These are phyloP conservation scores for Drosophila putrida DNA, from an alignment of 2,888 invertebrate species.

Conservation along the genomic window DNA sequence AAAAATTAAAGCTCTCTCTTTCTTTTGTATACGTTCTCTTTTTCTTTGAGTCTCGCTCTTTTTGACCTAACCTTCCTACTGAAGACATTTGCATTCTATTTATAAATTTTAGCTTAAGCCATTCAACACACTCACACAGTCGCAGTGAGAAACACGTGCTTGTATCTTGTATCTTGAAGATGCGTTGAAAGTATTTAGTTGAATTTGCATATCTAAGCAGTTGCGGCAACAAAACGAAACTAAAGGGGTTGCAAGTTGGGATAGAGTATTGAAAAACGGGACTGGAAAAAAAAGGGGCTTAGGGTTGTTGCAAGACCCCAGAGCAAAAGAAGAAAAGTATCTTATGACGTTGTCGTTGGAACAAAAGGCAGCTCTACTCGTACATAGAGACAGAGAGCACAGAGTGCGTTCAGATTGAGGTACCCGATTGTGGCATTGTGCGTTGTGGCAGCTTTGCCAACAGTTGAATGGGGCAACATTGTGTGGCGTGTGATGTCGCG, in stretches of 20 bases:
- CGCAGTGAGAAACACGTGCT: slow-evolving; percentile 31
- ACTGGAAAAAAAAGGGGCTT: slow-evolving; percentile 22
- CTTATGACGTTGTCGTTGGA: slow-evolving; percentile 73
- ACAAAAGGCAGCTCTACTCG: slow-evolving; percentile 58
- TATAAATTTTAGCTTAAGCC: slow-evolving; percentile 16
- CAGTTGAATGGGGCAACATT: slow-evolving; percentile 75
- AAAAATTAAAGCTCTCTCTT: not conserved
- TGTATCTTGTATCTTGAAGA: slow-evolving; percentile 58
- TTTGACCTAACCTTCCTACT: not conserved
- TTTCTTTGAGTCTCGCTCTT: not conserved
- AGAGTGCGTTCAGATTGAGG: slow-evolving; percentile 76
- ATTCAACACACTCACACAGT: slow-evolving; percentile 10
- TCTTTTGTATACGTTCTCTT: no score
- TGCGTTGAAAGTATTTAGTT: slow-evolving; percentile 80
- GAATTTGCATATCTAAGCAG: slow-evolving; percentile 79
- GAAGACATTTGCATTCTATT: slow-evolving; percentile 11
- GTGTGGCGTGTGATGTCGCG: slow-evolving; percentile 83
- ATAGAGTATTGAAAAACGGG: slow-evolving; percentile 6
- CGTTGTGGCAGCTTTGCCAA: slow-evolving; percentile 79
- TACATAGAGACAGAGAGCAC: slow-evolving; percentile 4
- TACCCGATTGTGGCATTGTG: slow-evolving; percentile 76
- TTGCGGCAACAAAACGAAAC: slow-evolving; percentile 68
- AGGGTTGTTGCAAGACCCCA: slow-evolving; percentile 47
- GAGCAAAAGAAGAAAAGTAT: slow-evolving; percentile 63
- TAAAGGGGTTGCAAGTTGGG: slow-evolving; percentile 55